A percentile compares a stretch with the other conserved stretches of the same genome.
Evolutionary conservation across 2,113 vertebrate genomes (phyloP).

Genomic region (Zeus faber): DNA sequence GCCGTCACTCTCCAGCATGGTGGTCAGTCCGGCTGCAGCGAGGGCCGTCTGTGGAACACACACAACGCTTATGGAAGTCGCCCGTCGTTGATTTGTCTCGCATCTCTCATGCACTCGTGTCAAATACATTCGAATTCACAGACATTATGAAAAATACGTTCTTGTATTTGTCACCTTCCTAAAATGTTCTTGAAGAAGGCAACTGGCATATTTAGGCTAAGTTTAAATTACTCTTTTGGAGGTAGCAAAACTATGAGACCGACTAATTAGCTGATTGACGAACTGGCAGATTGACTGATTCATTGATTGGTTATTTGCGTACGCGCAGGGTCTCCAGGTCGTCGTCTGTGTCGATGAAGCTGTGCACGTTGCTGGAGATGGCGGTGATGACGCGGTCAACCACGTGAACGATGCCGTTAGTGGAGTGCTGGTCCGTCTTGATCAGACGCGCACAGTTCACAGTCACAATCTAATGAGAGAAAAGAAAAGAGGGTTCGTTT

Average conservation of each 20-base stretch:
- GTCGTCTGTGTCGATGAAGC: constrained; percentile 86
- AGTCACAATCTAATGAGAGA: constrained; percentile 83
- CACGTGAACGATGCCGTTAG: constrained; percentile 95
- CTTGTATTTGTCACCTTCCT: too few species aligned
- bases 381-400: constrained; percentile 95
- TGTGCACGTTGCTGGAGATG: constrained; percentile 82
- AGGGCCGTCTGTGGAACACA: constrained; percentile 84
- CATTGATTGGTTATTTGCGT: constrained; percentile 33
- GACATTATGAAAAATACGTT: too few species aligned
- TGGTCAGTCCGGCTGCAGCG: constrained; percentile 85
- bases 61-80: not conserved
- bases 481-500: not conserved
- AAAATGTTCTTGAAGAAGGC: too few species aligned
- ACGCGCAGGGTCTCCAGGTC: constrained; percentile 89
- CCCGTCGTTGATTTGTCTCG: too few species aligned
- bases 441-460: constrained; percentile 96
- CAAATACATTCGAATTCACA: too few species aligned
- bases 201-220: too few species aligned
- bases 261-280: not conserved
- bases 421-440: constrained; percentile 94
- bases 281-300: not conserved
- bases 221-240: too few species aligned
- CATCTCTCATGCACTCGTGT: too few species aligned
- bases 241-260: too few species aligned
- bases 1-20: constrained; percentile 81